A percentile compares a stretch with the other conserved stretches of the same genome.
Evolutionary conservation across 2,113 vertebrate genomes (phyloP).

Genomic region (Rutilus rutilus): DNA sequence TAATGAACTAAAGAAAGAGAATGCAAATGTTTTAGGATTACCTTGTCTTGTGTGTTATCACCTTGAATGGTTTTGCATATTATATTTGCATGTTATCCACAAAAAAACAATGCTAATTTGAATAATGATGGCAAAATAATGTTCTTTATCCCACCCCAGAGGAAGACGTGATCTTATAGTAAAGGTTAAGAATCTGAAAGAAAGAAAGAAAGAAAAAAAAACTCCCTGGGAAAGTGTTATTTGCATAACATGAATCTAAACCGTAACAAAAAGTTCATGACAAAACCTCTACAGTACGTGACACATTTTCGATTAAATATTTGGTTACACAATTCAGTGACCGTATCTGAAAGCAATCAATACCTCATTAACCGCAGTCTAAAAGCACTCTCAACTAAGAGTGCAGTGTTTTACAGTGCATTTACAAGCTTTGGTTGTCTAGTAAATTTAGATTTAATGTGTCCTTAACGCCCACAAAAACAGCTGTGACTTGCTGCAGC

Average conservation of each 20-base stretch:
- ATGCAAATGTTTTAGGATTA: slow-evolving; percentile 6
- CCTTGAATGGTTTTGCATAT: background rate
- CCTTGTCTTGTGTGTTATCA: background rate
- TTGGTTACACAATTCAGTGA: slow-evolving; percentile 17
- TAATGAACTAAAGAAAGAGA: slow-evolving; percentile 10
- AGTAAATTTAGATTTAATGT: slow-evolving; percentile 46
- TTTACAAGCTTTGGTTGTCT: slow-evolving; percentile 42
- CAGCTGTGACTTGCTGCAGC: background rate
- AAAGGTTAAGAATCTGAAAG: background rate
- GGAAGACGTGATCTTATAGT: slow-evolving; percentile 14
- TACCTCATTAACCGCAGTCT: slow-evolving; percentile 23
- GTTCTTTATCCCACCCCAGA: slow-evolving; percentile 1
- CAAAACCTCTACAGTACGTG: background rate
- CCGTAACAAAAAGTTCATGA: background rate
- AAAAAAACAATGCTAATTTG: slow-evolving; percentile 1
- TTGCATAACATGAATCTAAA: background rate
- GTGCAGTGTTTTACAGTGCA: slow-evolving; percentile 33
- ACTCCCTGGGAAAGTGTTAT: background rate
- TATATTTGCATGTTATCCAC: background rate
- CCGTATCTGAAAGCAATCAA: slow-evolving; percentile 38
- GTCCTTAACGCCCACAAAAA: slow-evolving; percentile 29
- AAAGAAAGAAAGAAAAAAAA: background rate
- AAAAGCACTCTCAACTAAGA: slow-evolving; percentile 30
- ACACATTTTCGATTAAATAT: slow-evolving; percentile 5
- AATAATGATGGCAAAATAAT: slow-evolving; percentile 24